Conservation (phyloP, 2,797 vertebrate species). For the Alauda arvensis region DNA sequence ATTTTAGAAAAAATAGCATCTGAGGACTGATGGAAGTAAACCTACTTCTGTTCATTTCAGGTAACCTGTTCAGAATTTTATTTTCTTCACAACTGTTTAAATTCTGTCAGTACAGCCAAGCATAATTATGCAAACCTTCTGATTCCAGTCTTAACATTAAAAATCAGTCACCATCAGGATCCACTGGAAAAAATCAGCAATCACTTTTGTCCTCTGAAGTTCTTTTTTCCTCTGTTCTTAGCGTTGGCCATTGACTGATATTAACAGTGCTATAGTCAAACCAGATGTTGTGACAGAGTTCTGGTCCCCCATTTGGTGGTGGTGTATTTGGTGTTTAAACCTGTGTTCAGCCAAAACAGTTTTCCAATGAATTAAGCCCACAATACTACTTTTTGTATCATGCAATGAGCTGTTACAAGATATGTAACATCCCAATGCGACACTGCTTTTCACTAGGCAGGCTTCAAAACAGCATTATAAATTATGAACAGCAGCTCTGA, state of each 20-base stretch:
- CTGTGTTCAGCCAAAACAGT: background rate
- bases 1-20: background rate
- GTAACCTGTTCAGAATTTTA: background rate
- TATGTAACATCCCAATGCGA: background rate
- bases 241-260: background rate
- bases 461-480: slow-evolving; percentile 22
- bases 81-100: background rate
- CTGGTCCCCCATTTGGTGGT: background rate
- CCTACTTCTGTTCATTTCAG: background rate
- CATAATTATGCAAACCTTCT: background rate
- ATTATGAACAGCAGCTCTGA: slow-evolving; percentile 26
- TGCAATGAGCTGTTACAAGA: background rate
- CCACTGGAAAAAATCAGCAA: background rate
- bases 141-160: background rate
- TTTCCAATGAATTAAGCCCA: background rate
- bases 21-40: background rate
- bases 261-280: slow-evolving; percentile 7
- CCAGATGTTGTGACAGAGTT: background rate
- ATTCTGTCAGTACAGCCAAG: background rate
- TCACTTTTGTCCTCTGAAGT: background rate
- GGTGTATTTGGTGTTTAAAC: background rate
- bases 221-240: background rate
- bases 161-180: background rate
- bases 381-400: background rate
- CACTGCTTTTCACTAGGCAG: background rate